Evolutionary conservation across 2,797 vertebrate species (phyloP).

Genomic region (Premnoplex brunnescens): DNA sequence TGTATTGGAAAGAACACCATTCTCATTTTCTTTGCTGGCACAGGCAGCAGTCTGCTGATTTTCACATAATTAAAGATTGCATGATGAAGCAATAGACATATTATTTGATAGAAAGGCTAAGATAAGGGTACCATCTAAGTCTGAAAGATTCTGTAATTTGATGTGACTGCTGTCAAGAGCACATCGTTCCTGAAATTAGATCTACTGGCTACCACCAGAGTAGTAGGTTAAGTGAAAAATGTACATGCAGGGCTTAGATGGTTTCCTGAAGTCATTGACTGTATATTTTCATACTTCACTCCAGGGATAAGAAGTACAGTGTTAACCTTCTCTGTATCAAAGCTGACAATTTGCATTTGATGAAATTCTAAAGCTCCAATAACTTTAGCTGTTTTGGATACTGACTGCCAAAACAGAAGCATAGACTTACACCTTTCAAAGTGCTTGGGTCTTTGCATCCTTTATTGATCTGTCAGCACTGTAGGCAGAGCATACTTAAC

Average conservation of each 20-base stretch:
- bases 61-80: slow-evolving; percentile 71
- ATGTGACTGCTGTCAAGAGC: slow-evolving; percentile 68
- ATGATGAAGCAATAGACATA: slow-evolving; percentile 66
- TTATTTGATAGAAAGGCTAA: slow-evolving; percentile 70
- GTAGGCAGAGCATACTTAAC: background rate
- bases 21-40: slow-evolving; percentile 62
- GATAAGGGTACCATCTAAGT: slow-evolving; percentile 66
- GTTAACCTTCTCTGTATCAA: slow-evolving; percentile 51
- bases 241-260: slow-evolving; percentile 46
- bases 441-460: background rate
- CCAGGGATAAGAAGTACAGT: background rate
- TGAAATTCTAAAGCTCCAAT: background rate
- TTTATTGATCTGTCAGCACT: background rate
- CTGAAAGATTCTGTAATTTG: slow-evolving; percentile 67
- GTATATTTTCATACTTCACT: slow-evolving; percentile 32
- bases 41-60: slow-evolving; percentile 60
- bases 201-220: slow-evolving; percentile 35
- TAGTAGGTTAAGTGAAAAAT: slow-evolving; percentile 55
- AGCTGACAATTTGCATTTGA: slow-evolving; percentile 7
- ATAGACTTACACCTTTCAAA: background rate
- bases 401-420: background rate
- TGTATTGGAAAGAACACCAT: slow-evolving; percentile 27
- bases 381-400: background rate
- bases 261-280: slow-evolving; percentile 50
- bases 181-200: slow-evolving; percentile 58